Evolutionary conservation across 1,140 invertebrate species (phyloP).

Genomic region (Apis florea): DNA sequence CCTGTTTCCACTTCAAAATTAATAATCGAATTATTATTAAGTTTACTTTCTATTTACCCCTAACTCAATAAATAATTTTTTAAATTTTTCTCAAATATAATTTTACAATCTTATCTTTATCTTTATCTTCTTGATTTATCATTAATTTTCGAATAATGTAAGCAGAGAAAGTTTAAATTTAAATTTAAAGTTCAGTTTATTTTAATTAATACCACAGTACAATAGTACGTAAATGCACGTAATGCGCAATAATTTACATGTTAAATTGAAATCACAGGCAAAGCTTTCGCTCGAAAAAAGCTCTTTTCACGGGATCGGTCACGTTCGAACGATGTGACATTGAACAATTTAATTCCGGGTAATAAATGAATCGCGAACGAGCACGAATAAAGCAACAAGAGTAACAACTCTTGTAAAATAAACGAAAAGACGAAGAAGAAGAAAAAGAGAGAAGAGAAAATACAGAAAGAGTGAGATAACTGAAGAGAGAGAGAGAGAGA

Average conservation of each 20-base stretch:
- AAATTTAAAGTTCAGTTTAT: background rate
- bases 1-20: background rate
- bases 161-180: no score
- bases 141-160: no score
- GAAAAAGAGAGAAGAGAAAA: background rate
- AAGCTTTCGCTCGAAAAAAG: conserved; percentile 18
- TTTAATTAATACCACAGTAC: no score
- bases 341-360: background rate
- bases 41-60: no score
- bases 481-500: background rate
- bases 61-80: no score
- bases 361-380: conserved; percentile 4
- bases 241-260: background rate
- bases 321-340: no score
- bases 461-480: background rate
- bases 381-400: background rate
- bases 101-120: no score
- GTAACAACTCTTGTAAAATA: background rate
- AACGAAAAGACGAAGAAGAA: background rate
- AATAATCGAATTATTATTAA: background rate
- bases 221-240: no score
- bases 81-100: no score
- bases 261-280: no score
- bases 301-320: background rate
- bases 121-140: no score